phyloP scores from a whole-genome alignment of 2,113 vertebrate genomes.

The Sturnira hondurensis region DNA sequence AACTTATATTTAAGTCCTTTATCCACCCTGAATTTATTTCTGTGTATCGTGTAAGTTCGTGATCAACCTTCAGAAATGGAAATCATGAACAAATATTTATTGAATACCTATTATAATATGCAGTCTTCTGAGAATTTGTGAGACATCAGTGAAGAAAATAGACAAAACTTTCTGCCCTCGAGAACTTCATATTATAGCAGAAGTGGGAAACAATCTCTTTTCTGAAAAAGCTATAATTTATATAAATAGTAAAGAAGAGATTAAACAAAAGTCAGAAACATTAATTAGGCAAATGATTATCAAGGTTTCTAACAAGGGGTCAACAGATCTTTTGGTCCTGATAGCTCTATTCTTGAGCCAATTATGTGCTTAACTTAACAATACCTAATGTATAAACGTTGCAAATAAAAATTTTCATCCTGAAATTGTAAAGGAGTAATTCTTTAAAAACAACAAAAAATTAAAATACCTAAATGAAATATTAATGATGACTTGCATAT shows the following conservation, averaged over 20 bases:
- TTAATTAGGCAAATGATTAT: not conserved
- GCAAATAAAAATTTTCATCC: slow-evolving; percentile 45
- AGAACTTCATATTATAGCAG: not conserved
- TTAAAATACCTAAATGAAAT: slow-evolving; percentile 59
- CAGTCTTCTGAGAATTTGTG: not conserved
- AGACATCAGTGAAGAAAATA: not conserved
- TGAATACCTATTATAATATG: not conserved
- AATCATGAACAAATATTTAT: slow-evolving; percentile 5
- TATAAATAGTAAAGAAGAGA: slow-evolving; percentile 29
- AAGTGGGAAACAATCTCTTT: not conserved
- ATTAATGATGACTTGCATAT: slow-evolving; percentile 70
- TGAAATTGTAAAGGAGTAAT: slow-evolving; percentile 54
- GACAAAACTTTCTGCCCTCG: not conserved
- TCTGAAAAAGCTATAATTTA: slow-evolving; percentile 5
- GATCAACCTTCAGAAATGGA: too few species aligned
- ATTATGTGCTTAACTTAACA: not conserved
- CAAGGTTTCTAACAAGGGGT: not conserved
- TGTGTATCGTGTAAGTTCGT: too few species aligned
- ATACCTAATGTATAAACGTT: not conserved
- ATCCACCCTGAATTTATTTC: too few species aligned
- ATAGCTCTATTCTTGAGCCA: not conserved
- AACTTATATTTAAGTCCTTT: too few species aligned
- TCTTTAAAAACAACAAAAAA: slow-evolving; percentile 64
- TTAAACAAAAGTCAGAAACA: not conserved
- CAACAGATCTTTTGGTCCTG: slow-evolving; percentile 6